Evolutionary conservation across 2,113 vertebrate genomes (phyloP).

Genomic region (Ictalurus furcatus): DNA sequence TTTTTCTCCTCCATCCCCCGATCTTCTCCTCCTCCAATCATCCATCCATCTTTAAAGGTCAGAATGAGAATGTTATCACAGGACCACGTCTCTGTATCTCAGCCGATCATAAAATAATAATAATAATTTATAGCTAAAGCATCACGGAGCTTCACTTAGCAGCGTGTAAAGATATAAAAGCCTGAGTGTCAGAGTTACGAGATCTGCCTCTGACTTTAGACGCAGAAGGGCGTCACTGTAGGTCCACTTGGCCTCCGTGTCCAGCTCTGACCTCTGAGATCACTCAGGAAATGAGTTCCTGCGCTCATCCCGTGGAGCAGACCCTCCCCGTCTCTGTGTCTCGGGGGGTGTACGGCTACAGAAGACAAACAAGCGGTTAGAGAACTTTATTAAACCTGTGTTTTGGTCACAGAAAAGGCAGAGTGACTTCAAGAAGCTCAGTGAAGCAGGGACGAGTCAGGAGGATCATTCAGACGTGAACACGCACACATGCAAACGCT

Average conservation of each 20-base stretch:
- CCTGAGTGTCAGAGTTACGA: constrained; percentile 56
- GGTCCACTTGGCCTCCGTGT: constrained; percentile 65
- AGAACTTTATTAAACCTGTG: constrained; percentile 42
- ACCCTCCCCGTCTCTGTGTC: not conserved
- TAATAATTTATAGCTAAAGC: not conserved
- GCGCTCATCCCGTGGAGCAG: constrained; percentile 24
- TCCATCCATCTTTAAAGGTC: constrained; percentile 2
- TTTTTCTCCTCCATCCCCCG: not conserved
- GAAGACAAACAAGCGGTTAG: not conserved
- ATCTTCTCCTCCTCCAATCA: constrained; percentile 18
- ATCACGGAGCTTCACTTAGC: not conserved
- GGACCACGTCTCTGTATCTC: not conserved
- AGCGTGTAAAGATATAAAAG: not conserved
- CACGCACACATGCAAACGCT: not conserved
- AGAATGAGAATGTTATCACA: not conserved
- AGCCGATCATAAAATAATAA: constrained; percentile 11
- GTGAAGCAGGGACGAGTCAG: not conserved
- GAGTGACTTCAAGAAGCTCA: constrained; percentile 23
- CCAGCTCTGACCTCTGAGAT: constrained; percentile 57
- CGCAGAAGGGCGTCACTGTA: constrained; percentile 59
- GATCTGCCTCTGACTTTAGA: constrained; percentile 51
- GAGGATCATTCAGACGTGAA: not conserved
- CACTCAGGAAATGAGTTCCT: constrained; percentile 8
- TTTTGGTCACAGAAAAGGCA: constrained; percentile 38
- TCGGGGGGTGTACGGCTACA: not conserved